Evolutionary conservation across 1,140 invertebrate genomes (phyloP), one percentile per base, ranked within the genome.

Genomic region (Bombus huntii): DNA sequence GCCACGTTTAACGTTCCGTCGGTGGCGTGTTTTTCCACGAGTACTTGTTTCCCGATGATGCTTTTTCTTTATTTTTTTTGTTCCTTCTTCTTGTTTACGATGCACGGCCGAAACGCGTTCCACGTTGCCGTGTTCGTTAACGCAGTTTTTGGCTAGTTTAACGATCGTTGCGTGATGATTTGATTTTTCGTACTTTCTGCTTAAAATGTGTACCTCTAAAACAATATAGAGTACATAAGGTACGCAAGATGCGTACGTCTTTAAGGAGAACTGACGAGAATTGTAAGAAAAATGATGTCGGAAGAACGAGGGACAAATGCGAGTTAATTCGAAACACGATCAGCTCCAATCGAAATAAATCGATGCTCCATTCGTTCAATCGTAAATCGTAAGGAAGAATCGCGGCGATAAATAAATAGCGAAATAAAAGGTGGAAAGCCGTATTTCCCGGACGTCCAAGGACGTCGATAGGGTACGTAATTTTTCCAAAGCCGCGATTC

Each of bases 401-500:
- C 22, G 34, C 22, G 65, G 8, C 22, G 34, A 71, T 39, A 37
- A 39, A 71, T 71, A 37, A 71, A 74, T 53, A 8, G n/a, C n/a
- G 10, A 25, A 73, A 28, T 44, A 73, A 15, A 39, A 44, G 25
- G 71, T 22, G 18, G 37, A 37, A 59, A 34, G 25, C 22, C 9
- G 37, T 37, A 44, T n/a, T 72, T 44, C 25, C 37, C 42, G 25
- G n/a, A 47, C 25, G 42, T n/a, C 28, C 28, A 28, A 66, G 42
- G 42, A 83, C 25, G 18, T 22, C n/a, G 44, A 47, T 15, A 34
- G 53, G 25, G 31, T 22, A 22, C 44, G 65, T n/a, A 71, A 78
- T 78, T 78, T 78, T 84, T 79, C 22, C 22, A 57, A 86, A 76
- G 70, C 65, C 68, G 78, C 59, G 87, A 81, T 82, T 77, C 81